Evolutionary conservation across 2,113 vertebrate species (phyloP), one percentile per base, ranked within the genome.

Genomic region (Caretta caretta): DNA sequence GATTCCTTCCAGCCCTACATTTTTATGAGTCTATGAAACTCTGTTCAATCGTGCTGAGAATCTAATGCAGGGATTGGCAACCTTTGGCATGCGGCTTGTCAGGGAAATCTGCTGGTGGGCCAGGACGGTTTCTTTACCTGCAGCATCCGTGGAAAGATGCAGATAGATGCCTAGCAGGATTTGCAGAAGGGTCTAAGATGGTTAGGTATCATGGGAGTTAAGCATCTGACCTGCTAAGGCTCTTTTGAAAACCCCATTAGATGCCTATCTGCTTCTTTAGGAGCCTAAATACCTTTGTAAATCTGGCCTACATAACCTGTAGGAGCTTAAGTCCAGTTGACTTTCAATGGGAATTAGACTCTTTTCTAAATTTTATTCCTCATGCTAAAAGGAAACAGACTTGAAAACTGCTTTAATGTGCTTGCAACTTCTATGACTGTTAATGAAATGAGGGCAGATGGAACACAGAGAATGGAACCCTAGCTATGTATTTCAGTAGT

Each of bases 381-480:
- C 12, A 62, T 62, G 57, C 57, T 42, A 42, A 42, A 42, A 42
- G 38, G 38, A 42, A 42, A 42, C 38, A 42, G 38, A 42, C 38
- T 42, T 42, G 38, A 42, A 42, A 42, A 42, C 38, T 42, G 38
- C 38, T 42, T 42, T 42, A 42, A 42, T 65, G 62, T 85, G 42
- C 38, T 95, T 87, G 88, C 80, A 87, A 25, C 54, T 83, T 95
- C 53, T 54, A 3, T 46, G 75, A 31, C 46, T 87, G 90, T 89
- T 57, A 85, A 56, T 75, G 65, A 75, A 89, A 84, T 91, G 89
- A 84, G 56, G 90, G 42, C 20, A 48, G 1, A 0, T 76, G 0
- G 10, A 91, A 88, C 72, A 90, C 69, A 62, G 62, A 91, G 50
- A 88, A 96, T 90, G 75, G 20, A 83, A 84, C 87, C 69, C 59